Percentiles rank a stretch among this genome's conserved stretches.
Evolutionary conservation across 2,113 vertebrate genomes (phyloP).

Genomic region (Caranx ignobilis): DNA sequence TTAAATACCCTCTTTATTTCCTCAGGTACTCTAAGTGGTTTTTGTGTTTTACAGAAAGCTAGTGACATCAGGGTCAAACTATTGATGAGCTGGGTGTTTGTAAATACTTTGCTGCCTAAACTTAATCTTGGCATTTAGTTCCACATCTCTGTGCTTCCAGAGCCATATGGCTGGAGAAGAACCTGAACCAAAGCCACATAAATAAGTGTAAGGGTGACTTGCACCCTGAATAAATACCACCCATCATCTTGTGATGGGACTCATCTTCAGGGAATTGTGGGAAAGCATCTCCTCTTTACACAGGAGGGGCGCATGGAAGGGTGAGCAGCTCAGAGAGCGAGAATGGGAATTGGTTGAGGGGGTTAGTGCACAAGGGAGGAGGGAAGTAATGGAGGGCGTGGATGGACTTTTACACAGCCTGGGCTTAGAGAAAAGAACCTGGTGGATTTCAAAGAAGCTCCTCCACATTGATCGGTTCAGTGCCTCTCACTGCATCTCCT

Average conservation of each 20-base stretch:
- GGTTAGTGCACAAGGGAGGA: conserved; percentile 50
- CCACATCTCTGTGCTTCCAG: conserved; percentile 39
- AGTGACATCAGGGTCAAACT: conserved; percentile 61
- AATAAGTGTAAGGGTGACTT: conserved; percentile 40
- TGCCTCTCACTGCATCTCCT: conserved; percentile 68
- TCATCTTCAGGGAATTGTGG: conserved; percentile 59
- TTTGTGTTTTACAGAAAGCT: conserved; percentile 70
- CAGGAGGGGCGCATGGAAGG: conserved; percentile 47
- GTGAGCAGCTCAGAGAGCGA: conserved; percentile 64
- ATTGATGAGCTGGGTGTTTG: conserved; percentile 56
- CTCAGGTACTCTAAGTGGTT: conserved; percentile 75
- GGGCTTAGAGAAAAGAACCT: conserved; percentile 78
- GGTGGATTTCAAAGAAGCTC: conserved; percentile 76
- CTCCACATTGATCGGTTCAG: conserved; percentile 74
- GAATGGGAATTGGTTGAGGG: conserved; percentile 57
- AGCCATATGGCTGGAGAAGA: conserved; percentile 71
- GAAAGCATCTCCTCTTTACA: conserved; percentile 56
- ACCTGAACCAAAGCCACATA: conserved; percentile 59
- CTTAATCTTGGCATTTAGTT: conserved; percentile 68
- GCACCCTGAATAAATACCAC: conserved; percentile 66
- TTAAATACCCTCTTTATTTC: conserved; percentile 81
- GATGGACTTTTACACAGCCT: conserved; percentile 75
- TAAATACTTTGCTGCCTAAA: conserved; percentile 63
- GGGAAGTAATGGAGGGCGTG: conserved; percentile 64
- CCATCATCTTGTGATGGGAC: conserved; percentile 46